These are phyloP conservation scores for Sebastes iracundus DNA, from an alignment of 2,797 vertebrate species.

Conservation along the genomic window DNA sequence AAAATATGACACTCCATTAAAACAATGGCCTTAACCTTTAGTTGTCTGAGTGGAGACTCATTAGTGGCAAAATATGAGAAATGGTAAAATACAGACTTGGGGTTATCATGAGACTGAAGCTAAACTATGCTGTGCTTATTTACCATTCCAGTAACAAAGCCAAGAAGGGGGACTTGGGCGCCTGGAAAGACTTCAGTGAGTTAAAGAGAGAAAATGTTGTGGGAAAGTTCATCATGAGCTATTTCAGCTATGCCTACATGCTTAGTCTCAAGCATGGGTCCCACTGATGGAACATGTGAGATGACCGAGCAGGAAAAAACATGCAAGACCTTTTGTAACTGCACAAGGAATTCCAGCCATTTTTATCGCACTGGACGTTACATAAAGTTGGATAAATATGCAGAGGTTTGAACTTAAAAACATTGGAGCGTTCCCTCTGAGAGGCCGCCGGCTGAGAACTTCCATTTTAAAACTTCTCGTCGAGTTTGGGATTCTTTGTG, in stretches of 20 bases:
- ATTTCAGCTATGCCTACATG: constrained; percentile 81
- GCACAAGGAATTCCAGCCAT: constrained; percentile 78
- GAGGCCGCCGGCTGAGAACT: constrained; percentile 43
- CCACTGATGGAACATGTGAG: constrained; percentile 72
- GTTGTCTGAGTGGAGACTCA: constrained; percentile 47
- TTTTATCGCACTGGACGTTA: constrained; percentile 72
- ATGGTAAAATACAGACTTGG: constrained; percentile 44
- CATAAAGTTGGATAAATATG: constrained; percentile 77
- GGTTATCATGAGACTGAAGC: constrained; percentile 59
- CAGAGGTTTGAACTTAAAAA: constrained; percentile 74
- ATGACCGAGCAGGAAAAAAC: constrained; percentile 80
- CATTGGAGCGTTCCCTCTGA: constrained; percentile 44
- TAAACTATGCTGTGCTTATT: constrained; percentile 63
- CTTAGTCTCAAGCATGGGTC: constrained; percentile 65
- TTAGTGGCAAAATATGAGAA: constrained; percentile 50
- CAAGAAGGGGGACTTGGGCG: constrained; percentile 24
- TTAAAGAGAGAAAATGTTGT: constrained; percentile 74
- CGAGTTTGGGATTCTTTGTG: constrained; percentile 41
- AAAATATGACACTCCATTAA: constrained; percentile 36
- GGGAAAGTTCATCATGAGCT: constrained; percentile 84
- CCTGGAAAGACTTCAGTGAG: constrained; percentile 70
- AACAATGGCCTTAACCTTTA: constrained; percentile 75
- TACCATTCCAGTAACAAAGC: constrained; percentile 62
- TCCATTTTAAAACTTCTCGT: constrained; percentile 38
- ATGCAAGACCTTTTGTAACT: constrained; percentile 77